Evolutionary conservation across 2,797 vertebrate genomes (phyloP).

Genomic region (Parauchenoglanis ngamensis): DNA sequence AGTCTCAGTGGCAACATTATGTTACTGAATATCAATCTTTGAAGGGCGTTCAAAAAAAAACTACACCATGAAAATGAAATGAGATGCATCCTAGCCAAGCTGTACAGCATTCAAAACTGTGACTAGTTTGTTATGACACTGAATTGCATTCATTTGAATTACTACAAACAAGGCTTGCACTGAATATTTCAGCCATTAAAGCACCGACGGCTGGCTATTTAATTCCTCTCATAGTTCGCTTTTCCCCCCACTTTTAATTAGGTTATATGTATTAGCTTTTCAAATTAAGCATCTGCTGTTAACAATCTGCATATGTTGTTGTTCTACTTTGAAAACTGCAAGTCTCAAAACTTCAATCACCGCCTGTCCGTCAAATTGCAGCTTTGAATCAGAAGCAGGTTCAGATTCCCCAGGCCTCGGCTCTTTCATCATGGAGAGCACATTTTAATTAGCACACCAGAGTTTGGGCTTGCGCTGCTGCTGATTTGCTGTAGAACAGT

Average conservation of each 20-base stretch:
- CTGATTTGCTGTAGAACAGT: constrained; percentile 62
- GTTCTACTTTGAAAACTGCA: constrained; percentile 70
- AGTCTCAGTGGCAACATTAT: constrained; percentile 17
- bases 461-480: constrained; percentile 59
- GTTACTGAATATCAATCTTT: constrained; percentile 9
- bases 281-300: constrained; percentile 72
- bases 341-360: constrained; percentile 74
- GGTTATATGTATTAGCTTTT: constrained; percentile 66
- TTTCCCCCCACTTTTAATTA: constrained; percentile 61
- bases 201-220: constrained; percentile 52
- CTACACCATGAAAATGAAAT: constrained; percentile 22
- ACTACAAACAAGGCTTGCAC: constrained; percentile 47
- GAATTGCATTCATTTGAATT: constrained; percentile 51
- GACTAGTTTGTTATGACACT: constrained; percentile 39
- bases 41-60: constrained; percentile 24
- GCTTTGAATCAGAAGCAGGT: constrained; percentile 74
- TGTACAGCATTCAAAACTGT: constrained; percentile 37
- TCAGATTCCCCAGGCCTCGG: constrained; percentile 67
- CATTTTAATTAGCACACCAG: constrained; percentile 71
- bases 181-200: constrained; percentile 55
- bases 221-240: constrained; percentile 64
- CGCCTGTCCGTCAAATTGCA: constrained; percentile 69
- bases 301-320: constrained; percentile 72
- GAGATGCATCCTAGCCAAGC: constrained; percentile 26
- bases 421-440: constrained; percentile 68